Evolutionary conservation across 1,140 invertebrate species (phyloP), one percentile per base, ranked within the genome.

Genomic region (Saccostrea cuccullata): DNA sequence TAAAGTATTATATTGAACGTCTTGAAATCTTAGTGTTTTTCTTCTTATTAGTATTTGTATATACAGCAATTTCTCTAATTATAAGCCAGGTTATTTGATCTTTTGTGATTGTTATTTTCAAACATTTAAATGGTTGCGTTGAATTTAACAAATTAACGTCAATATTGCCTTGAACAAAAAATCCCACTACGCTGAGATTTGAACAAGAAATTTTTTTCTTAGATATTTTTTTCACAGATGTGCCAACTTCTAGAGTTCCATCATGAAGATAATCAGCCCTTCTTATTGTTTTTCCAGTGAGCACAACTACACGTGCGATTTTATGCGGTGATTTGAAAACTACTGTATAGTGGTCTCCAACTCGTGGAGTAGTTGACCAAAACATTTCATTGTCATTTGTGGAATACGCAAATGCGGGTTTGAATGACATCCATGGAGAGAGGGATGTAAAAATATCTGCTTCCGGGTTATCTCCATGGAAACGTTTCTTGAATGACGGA

Each of bases 51-150:
- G 30, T 36, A 17, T 82, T 82, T 0, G 40, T 56, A 23, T 55
- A 84, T 55, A 84, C 82, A 23, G 82, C 82, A 55, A 84, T 84
- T 84, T 84, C 82, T 56, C 82, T 55, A 20, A 84, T 84, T 12
- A 84, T 30, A 12, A 84, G 55, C 82, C 82, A 84, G 17, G 40
- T 55, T 9, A n/a, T 15, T 26, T 84, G 82, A 0, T 12, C 12
- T 26, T 55, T 56, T 30, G 82, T 84, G 1, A 84, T 6, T 84
- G 36, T 84, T 55, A 84, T 55, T 56, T 30, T 55, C 40, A 84
- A n/a, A 55, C 82, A 84, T 12, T 84, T 84, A 2, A 15, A 55
- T 11, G 70, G 70, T n/a, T 84, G 6, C 20, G 12, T 0, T 23
- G 40, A 55, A n/a, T 36, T 47, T 23, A 17, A 13, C 82, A 56